Base-by-base conservation (phyloP, 1,140 invertebrate genomes). In the Gryon sp. region DNA sequence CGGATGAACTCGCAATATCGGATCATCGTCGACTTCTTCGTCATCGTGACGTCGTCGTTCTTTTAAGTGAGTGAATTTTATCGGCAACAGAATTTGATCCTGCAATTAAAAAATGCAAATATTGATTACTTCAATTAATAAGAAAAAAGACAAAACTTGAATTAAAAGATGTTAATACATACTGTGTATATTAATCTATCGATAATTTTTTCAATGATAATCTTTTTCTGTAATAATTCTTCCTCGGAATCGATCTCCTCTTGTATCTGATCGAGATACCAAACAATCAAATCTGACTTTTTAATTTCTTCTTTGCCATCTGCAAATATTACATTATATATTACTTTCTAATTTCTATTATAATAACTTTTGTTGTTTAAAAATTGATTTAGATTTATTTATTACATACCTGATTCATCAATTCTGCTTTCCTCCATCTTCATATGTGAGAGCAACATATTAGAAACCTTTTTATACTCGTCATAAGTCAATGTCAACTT, bases 161-260 rank as follows among this genome's bases (percentile, higher is more conserved):
- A 9, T 32, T 4, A 32, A 32, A 32, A 32, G n/a, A n/a, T n/a
- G n/a, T 28, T 46, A 45, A 73, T 74, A 92, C 92, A 91, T 90
- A 96, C 95, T 82, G 95, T 93, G 86, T 97, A 95, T 79, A 97
- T 95, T 5, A 99, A 91, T 60, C 97, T 90, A 83, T 99, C 96
- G 45, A 99, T 93, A 62, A 99, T 94, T 90, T 98, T 98, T 84
- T 99, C 97, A n/a, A 98, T 93, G 2, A 99, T 86, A 12, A 91
- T 91, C 88, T 98, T 99, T 81, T 94, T 93, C 80, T 97, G 94
- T 9, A 98, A 85, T 2, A 99, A 86, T 82, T 99, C 97, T 12
- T 95, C 95, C 87, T 99, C 98, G 0, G 92, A 92, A 77, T 99
- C 96, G 68, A 99, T 94, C 74, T 96, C 92, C 80, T 93, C 93